Evolutionary conservation across 2,797 vertebrate genomes (phyloP), one percentile per base, ranked within the genome.

Genomic region (Amblyraja radiata): DNA sequence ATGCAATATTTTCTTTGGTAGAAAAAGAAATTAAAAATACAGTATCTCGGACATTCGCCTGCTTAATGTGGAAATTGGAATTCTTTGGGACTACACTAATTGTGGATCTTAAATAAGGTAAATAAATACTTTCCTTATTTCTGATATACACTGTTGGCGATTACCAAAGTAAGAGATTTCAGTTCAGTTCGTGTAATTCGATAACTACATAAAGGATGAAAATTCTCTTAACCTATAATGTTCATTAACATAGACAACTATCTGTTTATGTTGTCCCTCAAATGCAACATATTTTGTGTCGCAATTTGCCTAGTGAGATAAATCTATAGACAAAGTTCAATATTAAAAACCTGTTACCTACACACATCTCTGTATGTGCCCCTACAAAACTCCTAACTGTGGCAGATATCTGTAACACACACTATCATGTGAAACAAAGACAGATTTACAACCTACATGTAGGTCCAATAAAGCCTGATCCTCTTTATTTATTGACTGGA

Each of bases 11-110:
- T 92, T 54, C 68, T 92, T 74, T 92, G 23, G 46, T 54, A 76
- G 90, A 76, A 92, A 46, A 92, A 76, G 36, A 92, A 92, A 76
- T 92, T 92, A 92, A 92, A 92, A 92, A 76, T 92, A 76, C n/a
- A 68, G 61, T 92, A 92, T 73, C 90, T 74, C 23, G 54, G 65
- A 28, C 90, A 92, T 73, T 92, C 71, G 54, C 68, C 71, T 73
- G 68, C 71, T 46, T 74, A 71, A 73, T 74, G 39, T 91, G 65
- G 90, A 92, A 92, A 92, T 76, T 92, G 90, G 36, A 92, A 58
- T 74, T 46, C 71, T 54, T 76, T 92, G 71, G 90, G 46, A 28
- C 68, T 74, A 74, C 90, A 92, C 71, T 91, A 76, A 76, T 92
- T 74, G 25, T 92, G 11, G 25, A 92, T 92, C 71, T 73, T 76